Conservation (phyloP, 2,888 invertebrate species). For the Tinea semifulvella region DNA sequence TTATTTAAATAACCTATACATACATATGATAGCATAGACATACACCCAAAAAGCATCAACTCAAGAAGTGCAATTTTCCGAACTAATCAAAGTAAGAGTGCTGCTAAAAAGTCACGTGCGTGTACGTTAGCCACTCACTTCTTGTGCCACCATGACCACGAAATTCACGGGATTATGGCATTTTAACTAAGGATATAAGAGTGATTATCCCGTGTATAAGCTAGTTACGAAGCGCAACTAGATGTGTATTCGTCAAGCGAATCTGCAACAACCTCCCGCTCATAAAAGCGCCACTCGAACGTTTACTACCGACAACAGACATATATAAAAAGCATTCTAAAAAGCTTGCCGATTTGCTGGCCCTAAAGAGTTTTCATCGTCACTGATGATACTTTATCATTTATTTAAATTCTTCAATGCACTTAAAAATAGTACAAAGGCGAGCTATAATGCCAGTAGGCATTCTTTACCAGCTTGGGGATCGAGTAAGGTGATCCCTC, state of each 20-base stretch:
- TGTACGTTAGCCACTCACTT: background rate
- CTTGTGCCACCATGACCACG: background rate
- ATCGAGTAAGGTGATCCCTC: too few relatives aligned
- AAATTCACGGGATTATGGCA: background rate
- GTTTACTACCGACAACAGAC: too few relatives aligned
- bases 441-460: too few relatives aligned
- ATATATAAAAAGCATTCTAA: too few relatives aligned
- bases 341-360: too few relatives aligned
- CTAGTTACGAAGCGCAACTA: background rate
- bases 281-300: conserved; percentile 13
- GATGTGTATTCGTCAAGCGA: conserved; percentile 9
- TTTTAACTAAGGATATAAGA: background rate
- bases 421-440: too few relatives aligned
- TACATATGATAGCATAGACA: background rate
- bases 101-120: conserved; percentile 18
- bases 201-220: background rate
- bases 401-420: too few relatives aligned
- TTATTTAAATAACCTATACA: too few relatives aligned
- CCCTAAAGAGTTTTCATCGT: too few relatives aligned
- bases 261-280: conserved; percentile 9
- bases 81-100: conserved; percentile 18
- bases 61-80: conserved; percentile 16
- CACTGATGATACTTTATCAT: too few relatives aligned
- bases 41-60: conserved; percentile 1
- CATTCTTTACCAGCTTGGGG: too few relatives aligned